Conservation (phyloP, 2,113 vertebrate species). For the Ochotona curzoniae region DNA sequence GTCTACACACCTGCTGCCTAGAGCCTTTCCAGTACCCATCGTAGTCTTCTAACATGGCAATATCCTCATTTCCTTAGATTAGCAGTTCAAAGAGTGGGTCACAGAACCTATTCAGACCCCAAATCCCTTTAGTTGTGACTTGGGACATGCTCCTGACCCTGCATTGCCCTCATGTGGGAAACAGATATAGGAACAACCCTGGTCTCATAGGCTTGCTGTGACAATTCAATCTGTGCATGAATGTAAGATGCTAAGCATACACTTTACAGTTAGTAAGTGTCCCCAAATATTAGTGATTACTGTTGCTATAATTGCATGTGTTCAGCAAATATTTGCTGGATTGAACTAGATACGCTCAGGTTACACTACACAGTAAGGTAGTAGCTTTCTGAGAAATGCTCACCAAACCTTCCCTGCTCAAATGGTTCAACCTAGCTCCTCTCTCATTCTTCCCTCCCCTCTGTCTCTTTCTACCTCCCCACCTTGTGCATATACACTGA, state of each 20-base stretch:
- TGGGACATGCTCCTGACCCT: not conserved
- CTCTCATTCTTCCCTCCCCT: no score
- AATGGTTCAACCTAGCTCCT: not conserved
- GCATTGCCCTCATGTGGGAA: not conserved
- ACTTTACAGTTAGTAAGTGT: not conserved
- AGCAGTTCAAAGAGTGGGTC: not conserved
- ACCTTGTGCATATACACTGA: not conserved
- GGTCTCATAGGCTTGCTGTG: not conserved
- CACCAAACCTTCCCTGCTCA: not conserved
- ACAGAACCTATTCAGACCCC: not conserved
- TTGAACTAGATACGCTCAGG: not conserved
- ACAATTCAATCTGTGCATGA: not conserved
- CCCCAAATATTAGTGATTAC: not conserved
- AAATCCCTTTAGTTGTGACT: not conserved
- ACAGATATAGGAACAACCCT: not conserved
- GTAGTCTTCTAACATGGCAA: not conserved
- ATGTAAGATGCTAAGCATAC: conserved; percentile 6
- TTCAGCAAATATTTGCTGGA: not conserved
- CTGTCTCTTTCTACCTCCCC: not conserved
- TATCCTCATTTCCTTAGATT: not conserved
- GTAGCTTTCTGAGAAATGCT: not conserved
- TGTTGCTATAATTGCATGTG: not conserved
- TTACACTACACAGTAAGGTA: not conserved
- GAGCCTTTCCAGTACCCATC: not conserved
- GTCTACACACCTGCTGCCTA: not conserved